phyloP scores from a whole-genome alignment of 2,797 vertebrate species.

The Lepus oiostolus region DNA sequence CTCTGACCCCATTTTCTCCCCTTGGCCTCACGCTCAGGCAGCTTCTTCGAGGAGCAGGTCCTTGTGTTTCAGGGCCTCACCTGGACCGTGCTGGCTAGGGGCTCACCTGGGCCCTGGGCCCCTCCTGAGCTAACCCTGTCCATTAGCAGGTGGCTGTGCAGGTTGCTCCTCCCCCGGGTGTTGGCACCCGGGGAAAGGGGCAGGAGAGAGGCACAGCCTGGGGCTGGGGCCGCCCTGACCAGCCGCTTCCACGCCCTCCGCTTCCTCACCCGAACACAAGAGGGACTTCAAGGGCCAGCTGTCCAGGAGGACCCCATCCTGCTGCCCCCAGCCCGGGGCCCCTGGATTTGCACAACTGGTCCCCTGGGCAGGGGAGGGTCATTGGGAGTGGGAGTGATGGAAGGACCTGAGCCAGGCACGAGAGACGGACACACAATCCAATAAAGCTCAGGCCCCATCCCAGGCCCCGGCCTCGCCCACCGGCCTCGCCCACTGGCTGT shows the following conservation, averaged over 20 bases:
- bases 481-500: not conserved
- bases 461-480: not conserved
- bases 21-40: not conserved
- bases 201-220: not conserved
- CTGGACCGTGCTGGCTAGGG: not conserved
- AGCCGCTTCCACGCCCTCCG: not conserved
- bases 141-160: no score
- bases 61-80: not conserved
- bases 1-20: constrained; percentile 12
- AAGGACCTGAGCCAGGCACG: not conserved
- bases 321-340: not conserved
- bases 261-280: not conserved
- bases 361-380: not conserved
- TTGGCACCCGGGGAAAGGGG: no score
- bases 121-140: not conserved
- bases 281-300: not conserved
- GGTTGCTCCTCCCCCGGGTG: no score
- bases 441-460: not conserved
- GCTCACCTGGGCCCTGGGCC: not conserved
- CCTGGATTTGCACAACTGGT: not conserved
- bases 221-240: not conserved
- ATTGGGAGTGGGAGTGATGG: not conserved
- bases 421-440: not conserved
- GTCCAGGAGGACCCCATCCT: not conserved
- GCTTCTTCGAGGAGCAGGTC: not conserved